Evolutionary conservation across 2,113 vertebrate species (phyloP).

Genomic region (Apteryx owenii): DNA sequence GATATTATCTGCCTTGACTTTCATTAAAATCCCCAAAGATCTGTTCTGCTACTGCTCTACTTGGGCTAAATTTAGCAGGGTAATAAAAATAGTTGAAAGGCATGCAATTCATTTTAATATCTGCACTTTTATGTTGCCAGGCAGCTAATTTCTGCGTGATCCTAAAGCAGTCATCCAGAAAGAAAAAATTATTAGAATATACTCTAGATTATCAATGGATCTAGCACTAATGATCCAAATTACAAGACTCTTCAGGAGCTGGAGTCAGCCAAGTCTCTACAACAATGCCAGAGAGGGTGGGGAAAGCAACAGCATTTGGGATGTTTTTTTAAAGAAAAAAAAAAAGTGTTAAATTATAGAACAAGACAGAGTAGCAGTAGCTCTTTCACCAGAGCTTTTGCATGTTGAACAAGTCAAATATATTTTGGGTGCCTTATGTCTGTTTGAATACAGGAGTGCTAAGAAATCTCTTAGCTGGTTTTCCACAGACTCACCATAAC

Average conservation of each 20-base stretch:
- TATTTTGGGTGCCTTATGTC: background rate
- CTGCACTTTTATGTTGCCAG: conserved; percentile 44
- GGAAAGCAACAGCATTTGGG: background rate
- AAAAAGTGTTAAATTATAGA: background rate
- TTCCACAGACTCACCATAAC: background rate
- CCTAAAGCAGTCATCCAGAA: background rate
- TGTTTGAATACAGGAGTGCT: background rate
- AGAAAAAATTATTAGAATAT: background rate
- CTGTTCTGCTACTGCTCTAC: conserved; percentile 17
- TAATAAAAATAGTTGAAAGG: conserved; percentile 56
- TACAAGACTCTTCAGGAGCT: background rate
- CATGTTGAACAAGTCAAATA: background rate
- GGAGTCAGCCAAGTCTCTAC: background rate
- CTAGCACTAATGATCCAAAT: background rate
- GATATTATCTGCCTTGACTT: conserved; percentile 7
- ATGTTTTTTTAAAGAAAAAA: background rate
- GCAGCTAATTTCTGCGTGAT: conserved; percentile 52
- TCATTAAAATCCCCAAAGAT: conserved; percentile 36
- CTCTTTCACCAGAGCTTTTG: background rate
- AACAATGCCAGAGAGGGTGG: no score
- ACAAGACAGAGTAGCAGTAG: background rate
- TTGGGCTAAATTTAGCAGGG: conserved; percentile 65
- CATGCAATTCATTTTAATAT: conserved; percentile 56
- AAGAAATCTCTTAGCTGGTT: background rate
- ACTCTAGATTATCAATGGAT: background rate